Evolutionary conservation across 1,140 invertebrate genomes (phyloP).

Genomic region (Drusus annulatus): DNA sequence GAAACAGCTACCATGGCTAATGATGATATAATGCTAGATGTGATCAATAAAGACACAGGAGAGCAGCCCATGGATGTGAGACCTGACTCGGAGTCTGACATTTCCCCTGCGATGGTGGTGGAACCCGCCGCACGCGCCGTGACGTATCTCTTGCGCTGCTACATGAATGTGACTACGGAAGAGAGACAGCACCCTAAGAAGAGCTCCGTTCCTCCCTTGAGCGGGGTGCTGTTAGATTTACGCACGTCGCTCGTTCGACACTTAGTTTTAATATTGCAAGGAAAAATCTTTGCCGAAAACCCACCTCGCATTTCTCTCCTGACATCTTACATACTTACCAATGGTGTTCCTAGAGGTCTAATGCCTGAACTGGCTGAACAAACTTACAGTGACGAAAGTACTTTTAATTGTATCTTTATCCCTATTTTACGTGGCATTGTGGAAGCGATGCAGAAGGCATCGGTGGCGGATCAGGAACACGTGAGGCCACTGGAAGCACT

Average conservation of each 20-base stretch:
- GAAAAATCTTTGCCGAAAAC: conserved; percentile 63
- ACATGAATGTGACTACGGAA: conserved; percentile 78
- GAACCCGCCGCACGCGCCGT: conserved; percentile 70
- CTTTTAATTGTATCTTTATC: conserved; percentile 65
- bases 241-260: conserved; percentile 67
- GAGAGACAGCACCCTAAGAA: conserved; percentile 83
- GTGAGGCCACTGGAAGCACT: conserved; percentile 65
- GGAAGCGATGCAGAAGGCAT: conserved; percentile 66
- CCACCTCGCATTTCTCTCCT: conserved; percentile 65
- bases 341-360: conserved; percentile 65
- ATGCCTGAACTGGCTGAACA: conserved; percentile 66
- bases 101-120: conserved; percentile 64
- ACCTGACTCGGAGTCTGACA: background rate
- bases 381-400: conserved; percentile 65
- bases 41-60: conserved; percentile 19
- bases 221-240: conserved; percentile 59
- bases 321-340: conserved; percentile 66
- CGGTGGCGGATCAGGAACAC: conserved; percentile 56
- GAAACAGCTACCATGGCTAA: background rate
- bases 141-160: conserved; percentile 77
- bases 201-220: conserved; percentile 70
- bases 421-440: conserved; percentile 67
- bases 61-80: conserved; percentile 29
- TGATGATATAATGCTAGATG: background rate
- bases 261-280: conserved; percentile 66